These are phyloP conservation scores for Aporrectodea caliginosa DNA, from an alignment of 1,140 invertebrate genomes.

Conservation along the genomic window DNA sequence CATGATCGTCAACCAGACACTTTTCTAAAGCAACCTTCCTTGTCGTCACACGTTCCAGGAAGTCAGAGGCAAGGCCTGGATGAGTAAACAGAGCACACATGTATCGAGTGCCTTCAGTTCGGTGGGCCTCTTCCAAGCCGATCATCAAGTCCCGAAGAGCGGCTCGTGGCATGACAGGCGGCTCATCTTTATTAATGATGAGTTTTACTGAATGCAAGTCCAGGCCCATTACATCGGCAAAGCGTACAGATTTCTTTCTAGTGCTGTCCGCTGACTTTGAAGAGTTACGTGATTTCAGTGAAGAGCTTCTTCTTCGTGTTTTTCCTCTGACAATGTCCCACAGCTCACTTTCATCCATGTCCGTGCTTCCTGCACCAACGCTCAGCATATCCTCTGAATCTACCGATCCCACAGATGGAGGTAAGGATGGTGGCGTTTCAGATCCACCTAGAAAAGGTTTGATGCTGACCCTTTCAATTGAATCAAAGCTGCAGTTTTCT, in stretches of 20 bases:
- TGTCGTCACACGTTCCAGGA: constrained; percentile 70
- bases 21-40: constrained; percentile 80
- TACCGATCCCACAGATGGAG: not conserved
- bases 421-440: not conserved
- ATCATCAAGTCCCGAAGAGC: constrained; percentile 46
- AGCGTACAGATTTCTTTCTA: constrained; percentile 88
- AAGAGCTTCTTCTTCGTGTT: constrained; percentile 58
- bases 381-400: not conserved
- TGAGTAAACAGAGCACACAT: constrained; percentile 77
- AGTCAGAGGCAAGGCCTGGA: constrained; percentile 70
- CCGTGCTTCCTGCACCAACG: not conserved
- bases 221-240: constrained; percentile 87
- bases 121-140: not conserved
- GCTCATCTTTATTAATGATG: constrained; percentile 49
- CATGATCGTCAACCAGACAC: constrained; percentile 61
- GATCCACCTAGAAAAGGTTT: not conserved
- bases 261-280: constrained; percentile 66
- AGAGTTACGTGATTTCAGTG: constrained; percentile 83
- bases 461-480: not conserved
- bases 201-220: constrained; percentile 81
- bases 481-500: not conserved
- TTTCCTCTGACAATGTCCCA: constrained; percentile 45
- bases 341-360: not conserved
- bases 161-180: constrained; percentile 50
- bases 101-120: constrained; percentile 31